Base-by-base conservation (phyloP, 2,113 vertebrate genomes). In the Corythornis cristatus region DNA sequence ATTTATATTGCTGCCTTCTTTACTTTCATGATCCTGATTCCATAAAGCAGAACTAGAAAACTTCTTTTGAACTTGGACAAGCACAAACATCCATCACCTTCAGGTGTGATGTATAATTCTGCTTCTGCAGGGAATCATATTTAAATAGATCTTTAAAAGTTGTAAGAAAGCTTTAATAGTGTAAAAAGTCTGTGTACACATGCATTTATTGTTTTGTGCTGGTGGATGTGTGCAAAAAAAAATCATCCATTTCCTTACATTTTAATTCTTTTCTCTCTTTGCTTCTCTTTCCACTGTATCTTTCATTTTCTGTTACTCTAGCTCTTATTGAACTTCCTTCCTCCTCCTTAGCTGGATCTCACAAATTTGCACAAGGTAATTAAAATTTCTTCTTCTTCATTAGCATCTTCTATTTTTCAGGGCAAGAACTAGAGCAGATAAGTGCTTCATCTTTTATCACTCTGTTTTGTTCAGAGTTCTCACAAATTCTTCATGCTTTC, bases 341-440 rank as follows among this genome's bases (percentile, higher is more conserved):
- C 93, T 98, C 97, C 75, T 97, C 98, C 90, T 97, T 97, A 73
- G 89, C 97, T 74, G 98, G 96, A 96, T 97, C 98, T 95, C 97
- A 97, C 87, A 98, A 92, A 94, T 65, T 91, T 89, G 31, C 93
- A 40, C 83, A 91, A 98, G 98, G 98, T 99, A 98, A 97, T 78
- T 81, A 53, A 78, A 56, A 31, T 42, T 46, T 89, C 51, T 90
- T 76, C 62, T 75, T 79, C 68, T 9, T 35, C 35, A 42, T 21
- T 35, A 25, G 29, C 23, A 29, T 48, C 43, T 67, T 31, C 61
- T 83, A 1, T 85, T 77, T 71, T 37, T 88, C 26, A 66, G 29
- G 31, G 42, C 18, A 31, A 25, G 7, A 89, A 37, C 11, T 70
- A 65, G 26, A 68, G 29, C 37, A 88, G 6, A 28, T 25, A 40